Base-by-base conservation (phyloP, 1,140 invertebrate genomes). In the Sarcophaga peregrina region DNA sequence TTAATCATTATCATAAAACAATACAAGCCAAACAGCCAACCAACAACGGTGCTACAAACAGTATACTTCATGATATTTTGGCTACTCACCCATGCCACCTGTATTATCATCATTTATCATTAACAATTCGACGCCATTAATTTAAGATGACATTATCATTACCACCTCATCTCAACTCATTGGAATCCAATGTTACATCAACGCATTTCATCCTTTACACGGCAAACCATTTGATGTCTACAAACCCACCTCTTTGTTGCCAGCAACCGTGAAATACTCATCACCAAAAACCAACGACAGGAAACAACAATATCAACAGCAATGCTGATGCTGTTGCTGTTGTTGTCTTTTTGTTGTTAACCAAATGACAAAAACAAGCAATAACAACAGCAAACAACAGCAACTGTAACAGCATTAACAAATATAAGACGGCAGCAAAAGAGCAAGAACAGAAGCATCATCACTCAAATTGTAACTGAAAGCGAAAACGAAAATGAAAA, bases 51-150 rank as follows among this genome's bases (percentile, higher is more conserved):
- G 17, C n/a, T 68, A 75, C 73, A 75, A 58, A n/a, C n/a, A n/a
- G 73, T 75, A 75, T 78, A 15, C 47, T 3, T 78, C 47, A 78
- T 78, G 75, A 78, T 47, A 78, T 78, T 78, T 78, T 78, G 47
- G 47, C 75, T 78, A 50, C 50, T 78, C 20, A 50, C 17, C 75
- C 25, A 37, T 37, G 25, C 25, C 25, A 37, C 25, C 25, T 37
- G 25, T 37, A 37, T 37, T 37, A 37, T 78, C 75, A 78, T 78
- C 75, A 78, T 78, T 78, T 78, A 78, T 78, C 75, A 78, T 78
- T 78, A 78, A 78, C 75, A 78, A 78, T 47, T 78, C 75, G 50
- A 78, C 75, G 48, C 47, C 75, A 78, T 78, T 78, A 78, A 78
- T 78, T 78, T 78, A 47, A 78, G 48, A 78, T 78, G 75, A 78